Percentiles rank a stretch among this genome's conserved stretches.
Conservation (phyloP, 2,113 vertebrate species). For the Desmodus rotundus region DNA sequence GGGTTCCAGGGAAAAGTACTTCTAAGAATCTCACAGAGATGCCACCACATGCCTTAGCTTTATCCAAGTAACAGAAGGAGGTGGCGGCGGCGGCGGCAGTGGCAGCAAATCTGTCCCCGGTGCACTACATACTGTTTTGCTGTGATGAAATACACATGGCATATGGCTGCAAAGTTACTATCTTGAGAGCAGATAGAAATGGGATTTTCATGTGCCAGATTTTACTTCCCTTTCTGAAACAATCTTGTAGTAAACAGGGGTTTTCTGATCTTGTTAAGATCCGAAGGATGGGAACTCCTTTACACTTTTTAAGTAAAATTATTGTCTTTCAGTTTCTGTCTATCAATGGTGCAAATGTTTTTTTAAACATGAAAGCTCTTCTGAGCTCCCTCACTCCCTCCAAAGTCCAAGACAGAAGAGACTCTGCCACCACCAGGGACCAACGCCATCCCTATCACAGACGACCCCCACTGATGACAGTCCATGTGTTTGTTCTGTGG, state of each 20-base stretch:
- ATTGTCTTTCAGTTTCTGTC: constrained; percentile 31
- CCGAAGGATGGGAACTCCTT: constrained; percentile 38
- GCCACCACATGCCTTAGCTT: constrained; percentile 17
- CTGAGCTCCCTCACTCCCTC: not conserved
- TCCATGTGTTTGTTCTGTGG: not conserved
- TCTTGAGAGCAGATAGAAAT: constrained; percentile 63
- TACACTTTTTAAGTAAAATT: not conserved
- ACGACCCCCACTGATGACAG: not conserved
- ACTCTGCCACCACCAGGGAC: not conserved
- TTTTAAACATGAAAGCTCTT: not conserved
- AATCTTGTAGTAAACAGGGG: constrained; percentile 71
- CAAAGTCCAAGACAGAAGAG: constrained; percentile 1
- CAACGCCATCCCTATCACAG: not conserved
- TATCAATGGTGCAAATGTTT: not conserved
- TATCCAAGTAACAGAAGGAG: constrained; percentile 55
- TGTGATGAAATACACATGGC: constrained; percentile 51
- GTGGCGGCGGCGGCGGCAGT: not conserved
- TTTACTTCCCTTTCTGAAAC: constrained; percentile 62
- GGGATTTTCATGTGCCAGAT: constrained; percentile 58
- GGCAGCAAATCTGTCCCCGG: constrained; percentile 46
- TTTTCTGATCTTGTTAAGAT: constrained; percentile 67
- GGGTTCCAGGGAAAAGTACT: constrained; percentile 5
- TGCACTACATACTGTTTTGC: constrained; percentile 28
- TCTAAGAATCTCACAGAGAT: constrained; percentile 50
- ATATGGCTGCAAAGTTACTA: constrained; percentile 67